Percentiles rank a stretch among this genome's conserved stretches.
Evolutionary conservation across 1,140 invertebrate genomes (phyloP).

Genomic region (Drosophila lacteicornis): DNA sequence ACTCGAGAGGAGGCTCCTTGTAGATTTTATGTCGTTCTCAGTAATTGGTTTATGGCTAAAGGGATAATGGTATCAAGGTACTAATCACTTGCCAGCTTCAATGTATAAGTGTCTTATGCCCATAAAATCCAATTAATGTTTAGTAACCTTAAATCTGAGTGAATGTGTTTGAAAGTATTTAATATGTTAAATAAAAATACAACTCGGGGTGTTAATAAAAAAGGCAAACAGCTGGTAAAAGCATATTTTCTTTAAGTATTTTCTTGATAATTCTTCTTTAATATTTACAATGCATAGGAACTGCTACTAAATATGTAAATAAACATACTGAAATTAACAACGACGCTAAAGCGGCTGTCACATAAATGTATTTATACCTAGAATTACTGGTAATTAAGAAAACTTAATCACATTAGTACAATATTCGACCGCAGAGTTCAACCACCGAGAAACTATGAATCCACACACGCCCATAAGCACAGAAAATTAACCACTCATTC

Average conservation of each 20-base stretch:
- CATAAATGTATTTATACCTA: not conserved
- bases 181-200: too few species aligned
- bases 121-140: too few species aligned
- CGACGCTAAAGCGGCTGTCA: not conserved
- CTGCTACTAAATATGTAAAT: too few species aligned
- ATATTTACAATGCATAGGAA: too few species aligned
- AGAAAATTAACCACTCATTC: conserved; percentile 8
- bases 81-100: not conserved
- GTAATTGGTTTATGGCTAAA: not conserved
- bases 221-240: too few species aligned
- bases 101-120: not conserved
- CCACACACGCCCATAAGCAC: not conserved
- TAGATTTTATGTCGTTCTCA: too few species aligned
- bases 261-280: not conserved
- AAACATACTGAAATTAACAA: not conserved
- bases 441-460: not conserved
- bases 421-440: not conserved
- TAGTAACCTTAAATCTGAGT: too few species aligned
- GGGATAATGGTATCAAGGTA: not conserved
- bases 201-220: too few species aligned
- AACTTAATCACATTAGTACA: not conserved
- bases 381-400: not conserved
- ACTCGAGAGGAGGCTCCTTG: not conserved
- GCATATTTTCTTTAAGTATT: not conserved
- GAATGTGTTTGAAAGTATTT: too few species aligned